A percentile compares a stretch with the other conserved stretches of the same genome.
Conservation (phyloP, 2,888 invertebrate species). For the Seladonia tumulorum region DNA sequence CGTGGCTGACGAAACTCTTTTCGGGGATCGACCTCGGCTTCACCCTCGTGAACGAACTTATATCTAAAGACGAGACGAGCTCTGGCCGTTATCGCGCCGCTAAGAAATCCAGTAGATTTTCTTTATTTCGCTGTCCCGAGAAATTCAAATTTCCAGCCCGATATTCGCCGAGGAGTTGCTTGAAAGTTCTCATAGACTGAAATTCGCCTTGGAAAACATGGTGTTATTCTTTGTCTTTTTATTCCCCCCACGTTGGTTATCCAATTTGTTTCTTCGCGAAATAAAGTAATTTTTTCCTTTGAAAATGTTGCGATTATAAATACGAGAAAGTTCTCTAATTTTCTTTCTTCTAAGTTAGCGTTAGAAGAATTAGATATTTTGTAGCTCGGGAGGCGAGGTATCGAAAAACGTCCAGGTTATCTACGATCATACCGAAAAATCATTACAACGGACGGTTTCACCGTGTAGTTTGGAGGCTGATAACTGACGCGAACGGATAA, state of each 20-base stretch:
- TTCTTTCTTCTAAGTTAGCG: no score
- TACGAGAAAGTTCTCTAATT: no score
- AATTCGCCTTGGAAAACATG: neutral
- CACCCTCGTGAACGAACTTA: neutral
- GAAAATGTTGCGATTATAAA: no score
- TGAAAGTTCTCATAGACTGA: neutral
- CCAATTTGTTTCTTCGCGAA: neutral
- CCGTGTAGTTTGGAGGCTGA: neutral
- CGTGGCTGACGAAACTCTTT: neutral
- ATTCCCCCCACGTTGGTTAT: neutral
- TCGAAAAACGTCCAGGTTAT: slow-evolving; percentile 23
- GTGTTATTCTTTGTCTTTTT: neutral
- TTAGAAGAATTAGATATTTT: no score
- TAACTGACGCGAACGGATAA: slow-evolving; percentile 6
- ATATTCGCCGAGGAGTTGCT: neutral
- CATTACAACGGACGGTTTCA: slow-evolving; percentile 24
- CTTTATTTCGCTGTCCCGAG: neutral
- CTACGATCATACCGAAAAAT: neutral
- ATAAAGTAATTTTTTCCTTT: neutral
- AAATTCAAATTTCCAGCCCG: neutral
- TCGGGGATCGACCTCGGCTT: neutral
- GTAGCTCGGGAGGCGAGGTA: no score
- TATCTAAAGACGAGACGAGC: neutral
- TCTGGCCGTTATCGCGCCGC: neutral
- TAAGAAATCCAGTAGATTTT: neutral